phyloP scores from a whole-genome alignment of 2,797 vertebrate genomes.

The Meriones psammophilus region DNA sequence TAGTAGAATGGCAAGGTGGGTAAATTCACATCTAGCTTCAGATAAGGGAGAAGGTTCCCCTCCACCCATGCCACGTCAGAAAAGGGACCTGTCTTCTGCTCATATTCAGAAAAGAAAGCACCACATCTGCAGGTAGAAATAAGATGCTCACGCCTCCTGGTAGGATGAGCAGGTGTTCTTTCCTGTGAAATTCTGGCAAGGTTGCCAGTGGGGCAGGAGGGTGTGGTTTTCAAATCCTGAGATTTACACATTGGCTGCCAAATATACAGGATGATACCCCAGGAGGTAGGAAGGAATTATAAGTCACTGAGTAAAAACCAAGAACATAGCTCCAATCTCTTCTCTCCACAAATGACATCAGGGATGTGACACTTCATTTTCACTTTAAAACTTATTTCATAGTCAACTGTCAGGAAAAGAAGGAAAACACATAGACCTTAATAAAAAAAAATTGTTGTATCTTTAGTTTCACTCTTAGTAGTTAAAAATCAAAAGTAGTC shows the following conservation, averaged over 20 bases:
- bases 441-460: slow-evolving; percentile 26
- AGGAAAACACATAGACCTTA: background rate
- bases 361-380: background rate
- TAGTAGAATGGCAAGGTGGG: background rate
- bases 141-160: background rate
- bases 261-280: background rate
- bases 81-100: background rate
- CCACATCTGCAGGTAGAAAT: no score
- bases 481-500: slow-evolving; percentile 26
- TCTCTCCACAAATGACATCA: background rate
- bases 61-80: background rate
- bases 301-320: background rate
- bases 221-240: slow-evolving; percentile 4
- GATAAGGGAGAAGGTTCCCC: background rate
- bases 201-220: background rate
- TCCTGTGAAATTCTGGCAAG: background rate
- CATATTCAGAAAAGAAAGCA: no score
- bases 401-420: slow-evolving; percentile 37
- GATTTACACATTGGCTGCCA: background rate
- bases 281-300: background rate
- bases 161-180: background rate
- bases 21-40: background rate
- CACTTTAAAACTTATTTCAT: slow-evolving; percentile 34
- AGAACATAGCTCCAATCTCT: background rate
- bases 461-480: slow-evolving; percentile 1